These are phyloP conservation scores for Helleia helle DNA, from an alignment of 2,888 invertebrate species.

Conservation along the genomic window DNA sequence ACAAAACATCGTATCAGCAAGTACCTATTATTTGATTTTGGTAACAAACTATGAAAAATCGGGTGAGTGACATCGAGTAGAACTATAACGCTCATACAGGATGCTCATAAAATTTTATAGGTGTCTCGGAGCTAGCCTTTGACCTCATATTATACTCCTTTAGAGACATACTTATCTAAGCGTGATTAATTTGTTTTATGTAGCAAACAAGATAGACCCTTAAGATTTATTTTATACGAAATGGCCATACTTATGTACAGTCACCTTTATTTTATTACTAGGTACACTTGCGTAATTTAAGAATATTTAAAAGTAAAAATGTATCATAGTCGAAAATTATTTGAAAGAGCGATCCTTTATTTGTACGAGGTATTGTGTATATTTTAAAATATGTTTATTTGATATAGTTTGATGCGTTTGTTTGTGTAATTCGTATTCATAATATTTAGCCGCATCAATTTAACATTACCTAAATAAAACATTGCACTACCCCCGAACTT, in stretches of 20 bases:
- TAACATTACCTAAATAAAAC: no score
- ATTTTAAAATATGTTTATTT: no score
- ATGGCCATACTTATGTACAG: slow-evolving; percentile 1
- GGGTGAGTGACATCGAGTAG: slow-evolving; percentile 54
- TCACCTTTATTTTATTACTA: slow-evolving; percentile 3
- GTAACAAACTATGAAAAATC: slow-evolving; percentile 45
- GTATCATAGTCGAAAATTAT: no score
- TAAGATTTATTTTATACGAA: slow-evolving; percentile 9
- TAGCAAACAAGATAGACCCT: slow-evolving; percentile 11
- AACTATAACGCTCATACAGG: slow-evolving; percentile 56
- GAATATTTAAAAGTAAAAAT: no score
- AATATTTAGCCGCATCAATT: no score
- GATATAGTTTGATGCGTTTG: no score
- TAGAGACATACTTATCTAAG: slow-evolving; percentile 53
- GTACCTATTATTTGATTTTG: slow-evolving; percentile 23
- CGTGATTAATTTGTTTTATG: slow-evolving; percentile 63
- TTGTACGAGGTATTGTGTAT: no score
- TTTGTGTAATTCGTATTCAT: no score
- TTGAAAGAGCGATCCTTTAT: no score
- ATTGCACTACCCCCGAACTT: no score
- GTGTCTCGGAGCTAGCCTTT: slow-evolving; percentile 37
- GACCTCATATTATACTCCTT: slow-evolving; percentile 42
- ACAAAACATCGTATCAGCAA: no score
- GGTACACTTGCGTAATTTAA: no score
- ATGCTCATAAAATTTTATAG: slow-evolving; percentile 66